Evolutionary conservation across 2,888 invertebrate species (phyloP).

Genomic region (Volucella bombylans): DNA sequence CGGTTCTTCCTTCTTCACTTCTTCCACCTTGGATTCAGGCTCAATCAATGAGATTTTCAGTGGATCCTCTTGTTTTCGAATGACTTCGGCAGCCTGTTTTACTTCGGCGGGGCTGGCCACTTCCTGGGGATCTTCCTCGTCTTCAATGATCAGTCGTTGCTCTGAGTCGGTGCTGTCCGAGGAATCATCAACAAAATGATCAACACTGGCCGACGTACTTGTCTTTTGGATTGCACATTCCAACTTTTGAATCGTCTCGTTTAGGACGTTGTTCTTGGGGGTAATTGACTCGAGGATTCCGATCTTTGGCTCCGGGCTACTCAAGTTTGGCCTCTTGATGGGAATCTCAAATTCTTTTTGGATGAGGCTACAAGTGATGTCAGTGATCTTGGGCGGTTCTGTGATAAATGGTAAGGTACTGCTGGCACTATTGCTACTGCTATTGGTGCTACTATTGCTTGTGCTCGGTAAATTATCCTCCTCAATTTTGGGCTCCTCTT

Average conservation of each 20-base stretch:
- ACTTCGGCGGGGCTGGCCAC: slow-evolving; percentile 75
- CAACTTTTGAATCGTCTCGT: slow-evolving; percentile 86
- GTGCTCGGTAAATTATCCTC: slow-evolving; percentile 72
- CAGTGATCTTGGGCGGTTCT: slow-evolving; percentile 79
- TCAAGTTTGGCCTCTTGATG: slow-evolving; percentile 77
- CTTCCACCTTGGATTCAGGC: slow-evolving; percentile 37
- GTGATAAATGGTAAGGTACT: slow-evolving; percentile 73
- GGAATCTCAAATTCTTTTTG: slow-evolving; percentile 75
- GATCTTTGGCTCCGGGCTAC: slow-evolving; percentile 80
- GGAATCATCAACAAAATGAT: slow-evolving; percentile 84
- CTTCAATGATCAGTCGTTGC: slow-evolving; percentile 85
- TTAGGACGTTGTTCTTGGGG: slow-evolving; percentile 85
- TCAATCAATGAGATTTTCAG: slow-evolving; percentile 40
- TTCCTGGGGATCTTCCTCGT: slow-evolving; percentile 80
- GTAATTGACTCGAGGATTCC: slow-evolving; percentile 81
- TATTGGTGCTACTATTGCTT: slow-evolving; percentile 49
- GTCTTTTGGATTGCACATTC: slow-evolving; percentile 82
- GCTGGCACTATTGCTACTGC: slow-evolving; percentile 50
- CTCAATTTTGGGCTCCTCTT: slow-evolving; percentile 79
- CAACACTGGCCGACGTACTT: slow-evolving; percentile 75
- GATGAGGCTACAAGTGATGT: slow-evolving; percentile 69
- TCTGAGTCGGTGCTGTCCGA: slow-evolving; percentile 87
- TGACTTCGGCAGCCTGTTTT: slow-evolving; percentile 79
- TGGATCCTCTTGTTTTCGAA: slow-evolving; percentile 75
- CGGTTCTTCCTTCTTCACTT: slow-evolving; percentile 39